A percentile compares a stretch with the other conserved stretches of the same genome.
These are phyloP conservation scores for Stenopsyche tienmushanensis DNA, from an alignment of 1,140 invertebrate genomes.

Conservation along the genomic window DNA sequence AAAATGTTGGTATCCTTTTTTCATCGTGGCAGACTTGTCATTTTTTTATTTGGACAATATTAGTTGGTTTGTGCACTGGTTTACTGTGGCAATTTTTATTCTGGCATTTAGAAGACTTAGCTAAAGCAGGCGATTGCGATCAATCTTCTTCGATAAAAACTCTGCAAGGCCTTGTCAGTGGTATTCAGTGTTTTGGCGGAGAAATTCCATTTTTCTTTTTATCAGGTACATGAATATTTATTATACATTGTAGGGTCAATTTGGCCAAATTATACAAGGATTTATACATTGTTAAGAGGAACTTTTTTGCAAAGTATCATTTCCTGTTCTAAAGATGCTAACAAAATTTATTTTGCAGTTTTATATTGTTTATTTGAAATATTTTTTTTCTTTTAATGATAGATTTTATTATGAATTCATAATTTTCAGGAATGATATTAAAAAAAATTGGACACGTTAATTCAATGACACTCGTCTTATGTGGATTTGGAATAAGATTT, in stretches of 20 bases:
- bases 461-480: constrained; percentile 79
- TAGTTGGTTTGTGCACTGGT: constrained; percentile 80
- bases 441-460: constrained; percentile 80
- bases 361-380: no score
- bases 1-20: constrained; percentile 64
- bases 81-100: constrained; percentile 88
- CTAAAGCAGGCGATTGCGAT: constrained; percentile 49
- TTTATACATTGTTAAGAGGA: neutral
- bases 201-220: constrained; percentile 88
- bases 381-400: no score
- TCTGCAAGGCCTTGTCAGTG: constrained; percentile 75
- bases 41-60: constrained; percentile 76
- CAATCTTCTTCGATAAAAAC: constrained; percentile 68
- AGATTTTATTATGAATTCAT: no score
- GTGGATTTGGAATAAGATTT: constrained; percentile 74
- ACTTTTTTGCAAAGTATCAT: no score
- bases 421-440: constrained; percentile 65
- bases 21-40: constrained; percentile 63
- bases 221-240: constrained; percentile 56
- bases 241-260: neutral
- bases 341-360: neutral
- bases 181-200: constrained; percentile 82
- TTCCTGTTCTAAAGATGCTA: no score
- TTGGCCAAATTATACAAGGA: neutral
- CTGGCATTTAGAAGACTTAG: constrained; percentile 76